Percentiles rank a stretch among this genome's conserved stretches.
phyloP scores from a whole-genome alignment of 2,113 vertebrate genomes.

The Gnathonemus longibarbis region DNA sequence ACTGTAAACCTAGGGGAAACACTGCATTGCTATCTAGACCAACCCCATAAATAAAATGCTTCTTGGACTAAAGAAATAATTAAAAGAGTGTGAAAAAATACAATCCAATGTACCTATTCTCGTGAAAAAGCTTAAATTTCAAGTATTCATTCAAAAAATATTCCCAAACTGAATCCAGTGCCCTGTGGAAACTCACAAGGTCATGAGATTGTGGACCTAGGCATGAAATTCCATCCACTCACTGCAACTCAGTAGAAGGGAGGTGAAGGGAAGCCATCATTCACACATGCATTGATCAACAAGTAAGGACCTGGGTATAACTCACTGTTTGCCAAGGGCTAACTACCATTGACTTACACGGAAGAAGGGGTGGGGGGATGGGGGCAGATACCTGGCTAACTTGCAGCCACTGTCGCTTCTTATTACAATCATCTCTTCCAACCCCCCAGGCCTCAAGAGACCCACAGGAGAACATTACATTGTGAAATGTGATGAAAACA shows the following conservation, averaged over 20 bases:
- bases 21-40: not conserved
- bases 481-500: slow-evolving; percentile 61
- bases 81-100: not conserved
- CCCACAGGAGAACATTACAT: slow-evolving; percentile 60
- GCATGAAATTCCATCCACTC: not conserved
- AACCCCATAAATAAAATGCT: not conserved
- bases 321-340: slow-evolving; percentile 67
- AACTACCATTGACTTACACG: slow-evolving; percentile 64
- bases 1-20: too few relatives aligned
- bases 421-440: slow-evolving; percentile 55
- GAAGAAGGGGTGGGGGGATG: slow-evolving; percentile 1
- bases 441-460: slow-evolving; percentile 49
- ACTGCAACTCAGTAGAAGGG: slow-evolving; percentile 22
- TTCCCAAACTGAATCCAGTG: not conserved
- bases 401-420: slow-evolving; percentile 75
- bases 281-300: slow-evolving; percentile 69
- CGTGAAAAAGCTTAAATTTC: not conserved
- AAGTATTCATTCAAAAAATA: not conserved
- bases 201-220: not conserved
- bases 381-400: slow-evolving; percentile 58
- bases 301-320: slow-evolving; percentile 73
- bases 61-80: not conserved
- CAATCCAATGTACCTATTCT: not conserved
- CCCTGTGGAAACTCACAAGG: not conserved
- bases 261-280: slow-evolving; percentile 42